Percentiles rank a stretch among this genome's conserved stretches.
Evolutionary conservation across 2,797 vertebrate genomes (phyloP).

Genomic region (Mallotus villosus): DNA sequence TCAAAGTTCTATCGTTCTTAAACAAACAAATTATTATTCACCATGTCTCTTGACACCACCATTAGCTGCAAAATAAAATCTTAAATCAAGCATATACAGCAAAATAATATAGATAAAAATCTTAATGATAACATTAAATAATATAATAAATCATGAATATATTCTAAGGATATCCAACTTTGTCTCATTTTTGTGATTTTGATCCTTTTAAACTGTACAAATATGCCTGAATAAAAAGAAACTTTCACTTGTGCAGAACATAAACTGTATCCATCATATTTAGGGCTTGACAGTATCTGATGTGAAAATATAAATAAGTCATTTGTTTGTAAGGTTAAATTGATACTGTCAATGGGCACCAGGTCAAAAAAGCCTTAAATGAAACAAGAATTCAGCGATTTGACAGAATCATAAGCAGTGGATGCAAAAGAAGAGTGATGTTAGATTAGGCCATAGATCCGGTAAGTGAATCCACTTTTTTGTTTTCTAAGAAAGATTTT

Average conservation of each 20-base stretch:
- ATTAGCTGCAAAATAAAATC: constrained; percentile 57
- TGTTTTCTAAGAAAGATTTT: too few species aligned
- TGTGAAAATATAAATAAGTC: constrained; percentile 33
- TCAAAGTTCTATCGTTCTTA: constrained; percentile 36
- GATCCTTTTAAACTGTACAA: constrained; percentile 64
- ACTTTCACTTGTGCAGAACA: constrained; percentile 46
- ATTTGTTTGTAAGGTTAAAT: background rate
- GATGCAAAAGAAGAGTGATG: too few species aligned
- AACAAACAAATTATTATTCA: constrained; percentile 53
- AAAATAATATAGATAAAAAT: constrained; percentile 56
- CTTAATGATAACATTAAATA: constrained; percentile 13
- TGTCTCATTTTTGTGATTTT: constrained; percentile 59
- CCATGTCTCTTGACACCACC: constrained; percentile 62
- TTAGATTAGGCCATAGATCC: too few species aligned
- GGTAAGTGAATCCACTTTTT: too few species aligned
- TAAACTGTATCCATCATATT: constrained; percentile 46
- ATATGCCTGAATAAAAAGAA: constrained; percentile 46
- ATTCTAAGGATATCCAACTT: constrained; percentile 54
- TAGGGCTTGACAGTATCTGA: constrained; percentile 57
- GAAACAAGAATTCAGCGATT: background rate
- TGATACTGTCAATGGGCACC: constrained; percentile 51
- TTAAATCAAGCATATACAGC: constrained; percentile 66
- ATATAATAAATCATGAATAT: constrained; percentile 31
- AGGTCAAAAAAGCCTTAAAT: constrained; percentile 29
- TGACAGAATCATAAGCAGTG: too few species aligned